phyloP scores from a whole-genome alignment of 2,113 vertebrate genomes.

The Apteryx owenii region DNA sequence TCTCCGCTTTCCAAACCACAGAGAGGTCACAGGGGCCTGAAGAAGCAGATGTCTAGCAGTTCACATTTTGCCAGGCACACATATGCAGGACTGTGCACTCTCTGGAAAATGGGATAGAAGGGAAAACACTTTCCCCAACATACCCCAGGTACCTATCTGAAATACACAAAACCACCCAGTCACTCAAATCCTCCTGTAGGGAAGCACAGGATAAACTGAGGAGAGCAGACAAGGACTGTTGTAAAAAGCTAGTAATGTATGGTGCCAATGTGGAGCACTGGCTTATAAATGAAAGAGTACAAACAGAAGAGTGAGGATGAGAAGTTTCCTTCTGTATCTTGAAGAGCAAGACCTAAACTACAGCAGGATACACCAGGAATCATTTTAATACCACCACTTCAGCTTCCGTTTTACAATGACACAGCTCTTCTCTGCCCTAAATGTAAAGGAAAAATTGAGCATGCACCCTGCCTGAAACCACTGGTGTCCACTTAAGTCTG shows the following conservation, averaged over 20 bases:
- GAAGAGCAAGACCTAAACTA: not conserved
- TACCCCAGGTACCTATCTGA: not conserved
- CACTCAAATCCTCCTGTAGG: not conserved
- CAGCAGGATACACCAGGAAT: not conserved
- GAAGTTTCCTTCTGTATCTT: not conserved
- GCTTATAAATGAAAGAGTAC: not conserved
- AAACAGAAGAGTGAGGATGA: not conserved
- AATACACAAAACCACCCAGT: not conserved
- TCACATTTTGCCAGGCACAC: not conserved
- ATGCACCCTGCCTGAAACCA: not conserved
- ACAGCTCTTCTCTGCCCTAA: not conserved
- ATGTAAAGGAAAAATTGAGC: not conserved
- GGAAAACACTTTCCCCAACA: not conserved
- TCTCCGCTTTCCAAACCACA: slow-evolving; percentile 39
- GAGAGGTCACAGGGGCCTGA: not conserved
- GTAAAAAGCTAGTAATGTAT: not conserved
- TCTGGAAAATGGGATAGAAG: not conserved
- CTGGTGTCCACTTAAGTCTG: not conserved
- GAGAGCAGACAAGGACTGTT: not conserved
- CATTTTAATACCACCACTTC: not conserved
- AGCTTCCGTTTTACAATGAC: not conserved
- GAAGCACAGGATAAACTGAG: not conserved
- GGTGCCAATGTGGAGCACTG: fast-evolving
- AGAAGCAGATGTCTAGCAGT: not conserved
- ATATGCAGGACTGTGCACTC: not conserved